phyloP scores from a whole-genome alignment of 2,797 vertebrate species.

The Neomorphus geoffroyi region DNA sequence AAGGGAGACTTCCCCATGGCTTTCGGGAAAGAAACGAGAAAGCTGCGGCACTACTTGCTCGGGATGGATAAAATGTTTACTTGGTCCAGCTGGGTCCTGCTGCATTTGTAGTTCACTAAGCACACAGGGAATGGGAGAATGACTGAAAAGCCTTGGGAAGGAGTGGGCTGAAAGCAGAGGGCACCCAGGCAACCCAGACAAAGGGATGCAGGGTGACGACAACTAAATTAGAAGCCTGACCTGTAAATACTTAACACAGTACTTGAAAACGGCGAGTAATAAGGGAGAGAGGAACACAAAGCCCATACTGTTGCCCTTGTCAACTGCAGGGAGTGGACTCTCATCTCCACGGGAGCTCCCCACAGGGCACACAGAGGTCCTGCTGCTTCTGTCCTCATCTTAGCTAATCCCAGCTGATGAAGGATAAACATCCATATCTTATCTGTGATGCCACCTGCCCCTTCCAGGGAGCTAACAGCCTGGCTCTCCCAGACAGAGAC shows the following conservation, averaged over 20 bases:
- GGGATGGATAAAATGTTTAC: fast-evolving
- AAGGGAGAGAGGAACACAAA: neutral
- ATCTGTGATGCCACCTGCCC: neutral
- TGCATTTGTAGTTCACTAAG: neutral
- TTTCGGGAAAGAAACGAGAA: neutral
- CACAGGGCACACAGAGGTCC: neutral
- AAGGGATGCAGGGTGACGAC: neutral
- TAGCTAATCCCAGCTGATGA: neutral
- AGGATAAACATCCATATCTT: neutral
- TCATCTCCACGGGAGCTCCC: neutral
- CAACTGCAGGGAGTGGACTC: neutral
- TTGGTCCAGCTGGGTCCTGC: neutral
- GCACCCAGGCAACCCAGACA: neutral
- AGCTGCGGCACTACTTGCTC: neutral
- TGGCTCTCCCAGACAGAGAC: neutral
- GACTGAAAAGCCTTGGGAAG: neutral
- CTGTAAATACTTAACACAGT: neutral
- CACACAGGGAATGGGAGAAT: neutral
- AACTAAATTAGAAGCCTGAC: neutral
- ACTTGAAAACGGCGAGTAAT: neutral
- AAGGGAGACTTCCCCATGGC: neutral
- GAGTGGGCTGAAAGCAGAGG: neutral
- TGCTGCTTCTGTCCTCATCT: neutral
- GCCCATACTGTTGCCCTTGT: no score
- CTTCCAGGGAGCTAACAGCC: neutral